Conservation (phyloP, 1,140 invertebrate species). For the Ectropis grisescens region DNA sequence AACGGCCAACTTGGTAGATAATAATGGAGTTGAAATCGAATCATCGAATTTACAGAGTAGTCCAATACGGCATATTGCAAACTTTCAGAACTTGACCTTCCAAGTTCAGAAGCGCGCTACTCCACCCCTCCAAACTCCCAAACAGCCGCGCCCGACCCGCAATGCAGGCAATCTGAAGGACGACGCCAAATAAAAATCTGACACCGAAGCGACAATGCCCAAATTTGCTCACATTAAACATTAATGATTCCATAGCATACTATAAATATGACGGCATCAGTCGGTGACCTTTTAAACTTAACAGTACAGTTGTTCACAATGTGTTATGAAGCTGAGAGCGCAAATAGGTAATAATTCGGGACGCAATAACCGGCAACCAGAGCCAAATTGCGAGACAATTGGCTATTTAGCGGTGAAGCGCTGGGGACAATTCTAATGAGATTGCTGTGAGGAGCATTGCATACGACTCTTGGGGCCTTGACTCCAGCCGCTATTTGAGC, state of each 20-base stretch:
- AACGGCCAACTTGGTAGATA: no score
- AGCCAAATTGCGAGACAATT: conserved; percentile 23
- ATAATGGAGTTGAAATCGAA: no score
- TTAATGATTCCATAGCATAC: no score
- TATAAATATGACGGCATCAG: no score
- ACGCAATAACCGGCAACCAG: conserved; percentile 6
- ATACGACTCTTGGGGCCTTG: conserved; percentile 31
- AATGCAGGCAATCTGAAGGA: conserved; percentile 54
- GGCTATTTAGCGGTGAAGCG: conserved; percentile 18
- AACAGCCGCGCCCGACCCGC: conserved; percentile 33
- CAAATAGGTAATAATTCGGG: conserved; percentile 23
- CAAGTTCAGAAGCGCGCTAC: conserved; percentile 35
- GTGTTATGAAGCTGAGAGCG: conserved; percentile 8
- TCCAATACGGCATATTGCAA: conserved; percentile 37
- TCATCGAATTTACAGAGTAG: no score
- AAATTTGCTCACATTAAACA: no score
- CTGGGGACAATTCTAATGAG: conserved; percentile 13
- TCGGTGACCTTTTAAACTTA: conserved; percentile 15
- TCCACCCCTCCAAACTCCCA: conserved; percentile 13
- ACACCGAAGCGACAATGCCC: no score
- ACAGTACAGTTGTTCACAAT: conserved; percentile 7
- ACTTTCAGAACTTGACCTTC: conserved; percentile 50
- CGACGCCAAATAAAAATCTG: conserved; percentile 27
- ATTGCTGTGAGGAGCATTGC: conserved; percentile 21
- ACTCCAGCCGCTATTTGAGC: conserved; percentile 19